A percentile compares a stretch with the other conserved stretches of the same genome.
Conservation (phyloP, 1,140 invertebrate species). For the Daktulosphaira vitifoliae region DNA sequence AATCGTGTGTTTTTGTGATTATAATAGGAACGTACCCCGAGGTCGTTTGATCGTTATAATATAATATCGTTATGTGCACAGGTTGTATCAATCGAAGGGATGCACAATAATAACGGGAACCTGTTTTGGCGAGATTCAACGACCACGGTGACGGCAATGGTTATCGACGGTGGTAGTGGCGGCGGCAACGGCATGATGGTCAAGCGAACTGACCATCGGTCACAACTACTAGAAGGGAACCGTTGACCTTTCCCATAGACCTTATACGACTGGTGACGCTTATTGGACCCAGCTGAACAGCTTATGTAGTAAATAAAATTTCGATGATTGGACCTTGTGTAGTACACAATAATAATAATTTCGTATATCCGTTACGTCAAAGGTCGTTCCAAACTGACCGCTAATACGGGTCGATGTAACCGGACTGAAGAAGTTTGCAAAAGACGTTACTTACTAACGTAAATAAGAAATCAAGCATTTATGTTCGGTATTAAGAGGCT, state of each 20-base stretch:
- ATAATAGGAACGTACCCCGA: no score
- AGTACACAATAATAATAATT: no score
- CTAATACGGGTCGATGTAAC: neutral
- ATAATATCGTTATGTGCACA: no score
- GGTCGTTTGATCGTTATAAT: no score
- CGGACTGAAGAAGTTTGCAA: no score
- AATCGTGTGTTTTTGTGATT: no score
- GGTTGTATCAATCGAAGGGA: no score
- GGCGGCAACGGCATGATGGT: neutral
- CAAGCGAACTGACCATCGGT: conserved; percentile 21
- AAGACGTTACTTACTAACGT: no score
- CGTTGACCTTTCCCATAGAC: conserved; percentile 31
- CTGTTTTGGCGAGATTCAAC: conserved; percentile 24
- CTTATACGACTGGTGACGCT: neutral
- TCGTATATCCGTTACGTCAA: conserved; percentile 25
- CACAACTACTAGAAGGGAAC: conserved; percentile 16
- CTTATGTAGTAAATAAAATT: neutral
- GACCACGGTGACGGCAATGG: no score
- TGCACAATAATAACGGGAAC: neutral
- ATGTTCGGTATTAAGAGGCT: no score
- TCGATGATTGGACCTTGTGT: conserved; percentile 16
- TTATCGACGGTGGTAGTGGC: neutral
- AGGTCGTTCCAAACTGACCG: conserved; percentile 13
- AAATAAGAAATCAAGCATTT: no score
- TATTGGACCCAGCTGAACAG: conserved; percentile 1